A percentile compares a stretch with the other conserved stretches of the same genome.
These are phyloP conservation scores for Taeniopygia guttata DNA, from an alignment of 2,797 vertebrate species.

Conservation along the genomic window DNA sequence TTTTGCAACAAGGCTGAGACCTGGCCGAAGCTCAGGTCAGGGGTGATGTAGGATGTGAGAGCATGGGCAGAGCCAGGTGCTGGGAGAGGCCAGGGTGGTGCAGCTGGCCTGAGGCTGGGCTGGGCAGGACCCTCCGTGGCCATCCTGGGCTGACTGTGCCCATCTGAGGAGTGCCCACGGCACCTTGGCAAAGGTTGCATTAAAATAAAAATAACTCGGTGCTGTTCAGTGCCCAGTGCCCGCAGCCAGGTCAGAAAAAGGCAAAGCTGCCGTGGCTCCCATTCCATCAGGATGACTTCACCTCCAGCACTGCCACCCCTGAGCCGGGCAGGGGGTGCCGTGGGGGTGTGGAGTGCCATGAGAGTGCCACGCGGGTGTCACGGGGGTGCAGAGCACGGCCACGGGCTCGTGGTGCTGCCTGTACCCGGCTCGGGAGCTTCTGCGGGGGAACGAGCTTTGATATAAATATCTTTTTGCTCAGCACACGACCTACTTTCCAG, in stretches of 20 bases:
- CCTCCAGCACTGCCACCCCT: accelerated
- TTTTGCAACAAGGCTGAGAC: not conserved
- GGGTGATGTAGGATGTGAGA: not conserved
- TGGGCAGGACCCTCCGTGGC: accelerated
- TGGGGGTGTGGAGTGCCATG: not conserved
- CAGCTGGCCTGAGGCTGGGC: not conserved
- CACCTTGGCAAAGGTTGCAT: not conserved
- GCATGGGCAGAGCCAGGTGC: accelerated
- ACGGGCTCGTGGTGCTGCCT: not conserved
- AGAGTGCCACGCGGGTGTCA: not conserved
- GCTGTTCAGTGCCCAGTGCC: accelerated
- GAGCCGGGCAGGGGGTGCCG: not conserved
- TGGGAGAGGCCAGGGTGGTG: not conserved
- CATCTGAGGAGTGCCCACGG: accelerated
- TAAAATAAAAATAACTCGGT: not conserved
- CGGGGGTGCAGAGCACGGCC: not conserved
- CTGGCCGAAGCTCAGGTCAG: not conserved
- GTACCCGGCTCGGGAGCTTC: conserved; percentile 21
- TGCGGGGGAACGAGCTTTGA: conserved; percentile 69
- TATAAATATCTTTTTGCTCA: conserved; percentile 79
- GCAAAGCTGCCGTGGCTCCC: not conserved
- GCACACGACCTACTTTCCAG: conserved; percentile 80
- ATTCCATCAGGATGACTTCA: accelerated
- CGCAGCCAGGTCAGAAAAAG: not conserved
- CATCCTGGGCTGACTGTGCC: not conserved